Conservation (phyloP, 2,888 invertebrate species). For the Parnassius mnemosyne region DNA sequence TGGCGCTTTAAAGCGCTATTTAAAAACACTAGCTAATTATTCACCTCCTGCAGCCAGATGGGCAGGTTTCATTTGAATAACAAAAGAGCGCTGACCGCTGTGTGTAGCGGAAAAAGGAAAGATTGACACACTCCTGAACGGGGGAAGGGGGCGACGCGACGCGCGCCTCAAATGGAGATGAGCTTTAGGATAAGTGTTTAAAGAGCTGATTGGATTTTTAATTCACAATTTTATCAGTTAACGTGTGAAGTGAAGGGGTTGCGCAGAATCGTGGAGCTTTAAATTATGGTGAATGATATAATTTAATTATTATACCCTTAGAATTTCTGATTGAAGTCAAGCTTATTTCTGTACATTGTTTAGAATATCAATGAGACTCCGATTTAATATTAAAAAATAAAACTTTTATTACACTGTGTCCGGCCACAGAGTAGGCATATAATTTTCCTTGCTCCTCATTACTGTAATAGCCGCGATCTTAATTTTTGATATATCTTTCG, state of each 20-base stretch:
- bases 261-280: not conserved
- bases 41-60: slow-evolving; percentile 54
- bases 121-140: slow-evolving; percentile 54
- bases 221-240: slow-evolving; percentile 33
- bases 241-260: slow-evolving; percentile 20
- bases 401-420: too few relatives aligned
- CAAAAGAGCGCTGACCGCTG: slow-evolving; percentile 52
- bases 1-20: slow-evolving; percentile 1
- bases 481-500: not conserved
- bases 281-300: too few relatives aligned
- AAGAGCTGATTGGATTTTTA: slow-evolving; percentile 35
- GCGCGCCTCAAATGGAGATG: slow-evolving; percentile 33
- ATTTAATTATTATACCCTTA: too few relatives aligned
- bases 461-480: too few relatives aligned
- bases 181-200: slow-evolving; percentile 31
- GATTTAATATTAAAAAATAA: too few relatives aligned
- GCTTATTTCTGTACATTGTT: too few relatives aligned
- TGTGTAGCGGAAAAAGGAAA: slow-evolving; percentile 56
- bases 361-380: too few relatives aligned
- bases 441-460: too few relatives aligned
- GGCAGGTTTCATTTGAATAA: slow-evolving; percentile 68
- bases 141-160: slow-evolving; percentile 39
- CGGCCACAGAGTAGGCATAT: too few relatives aligned
- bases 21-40: slow-evolving; percentile 61
- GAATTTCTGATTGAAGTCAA: too few relatives aligned